Base-by-base conservation (phyloP, 1,140 invertebrate genomes). In the Frieseomelitta varia region DNA sequence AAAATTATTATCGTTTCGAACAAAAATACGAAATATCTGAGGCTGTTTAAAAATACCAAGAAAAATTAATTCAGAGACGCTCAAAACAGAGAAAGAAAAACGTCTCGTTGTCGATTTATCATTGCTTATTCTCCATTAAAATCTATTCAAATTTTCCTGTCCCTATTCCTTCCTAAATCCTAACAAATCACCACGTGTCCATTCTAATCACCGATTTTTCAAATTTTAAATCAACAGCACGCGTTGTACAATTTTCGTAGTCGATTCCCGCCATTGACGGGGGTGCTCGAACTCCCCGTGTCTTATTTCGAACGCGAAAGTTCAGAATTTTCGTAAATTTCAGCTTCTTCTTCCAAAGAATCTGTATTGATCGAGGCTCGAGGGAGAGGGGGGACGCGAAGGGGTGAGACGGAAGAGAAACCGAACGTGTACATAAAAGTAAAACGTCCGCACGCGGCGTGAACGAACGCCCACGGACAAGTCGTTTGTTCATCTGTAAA, bases 401-500 rank as follows among this genome's bases (percentile, higher is more conserved):
- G 27, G n/a, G 27, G 17, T 15, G 30, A 47, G 30, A 82, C 19
- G 80, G 68, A 17, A 58, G 21, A 61, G 51, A 55, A 12, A 75
- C 21, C 24, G 72, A 55, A 51, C 56, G 68, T 80, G 79, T 80
- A 80, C 24, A 80, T 80, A 80, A 69, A 47, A 76, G 27, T 58
- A 34, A 51, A 39, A 78, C 6, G 39, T 68, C n/a, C 27, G 55
- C 63, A 6, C 30, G 27, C 21, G 11, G 58, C 24, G 12, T 61
- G 58, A 30, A 79, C 21, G 27, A 21, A 68, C 34, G 30, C 56
- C n/a, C 39, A n/a, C n/a, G 63, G 73, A 12, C 75, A 17, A 83
- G 39, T 39, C 53, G 73, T 84, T 75, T 39, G 39, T 88, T 88
- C 81, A 74, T 84, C 58, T 89, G 87, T 89, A 89, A 89, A 90